Base-by-base conservation (phyloP, 2,888 invertebrate species). In the Strigamia maritima region DNA sequence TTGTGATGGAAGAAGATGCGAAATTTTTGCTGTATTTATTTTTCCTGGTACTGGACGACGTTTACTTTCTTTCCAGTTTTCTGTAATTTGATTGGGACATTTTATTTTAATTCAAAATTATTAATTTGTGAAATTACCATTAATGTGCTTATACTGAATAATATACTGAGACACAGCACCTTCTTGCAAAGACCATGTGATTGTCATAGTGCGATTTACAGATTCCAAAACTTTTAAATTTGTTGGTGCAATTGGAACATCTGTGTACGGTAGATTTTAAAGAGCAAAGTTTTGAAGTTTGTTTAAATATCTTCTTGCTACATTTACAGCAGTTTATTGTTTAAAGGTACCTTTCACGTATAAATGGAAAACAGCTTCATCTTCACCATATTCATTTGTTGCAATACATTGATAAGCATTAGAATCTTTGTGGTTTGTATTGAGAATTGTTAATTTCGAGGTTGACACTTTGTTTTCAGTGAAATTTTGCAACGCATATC, bases 371-470 rank as follows among this genome's bases (percentile, higher is more conserved):
- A 12, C 6, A 44, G 44, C 44, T 77, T 22, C 14, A 8, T 16
- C 54, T n/a, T 54, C 49, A 10, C 77, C 77, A 10, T 49, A 28
- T 77, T 28, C 28, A 24, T 77, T 77, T 0, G 40, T 14, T 12
- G 77, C 77, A 19, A n/a, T 24, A 22, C 77, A 77, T n/a, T 77
- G 77, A 49, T 77, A 77, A 26, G 16, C 24, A 24, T 44, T 54
- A 14, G 77, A 77, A 54, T 44, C 77, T 77, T 19, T 28, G 2
- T 28, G 28, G 22, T 22, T 54, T 31, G 54, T 28, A 24, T 26
- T 77, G 24, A 40, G 24, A 14, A 77, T 28, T 16, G 16, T 22
- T 12, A 75, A 35, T 75, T 75, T 38, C 3, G 70, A 70, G 28
- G 28, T 26, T 16, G 70, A 26, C 4, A 28, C 28, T 28, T 26